These are phyloP conservation scores for Diorhabda sublineata DNA, from an alignment of 1,140 invertebrate species.

Conservation along the genomic window DNA sequence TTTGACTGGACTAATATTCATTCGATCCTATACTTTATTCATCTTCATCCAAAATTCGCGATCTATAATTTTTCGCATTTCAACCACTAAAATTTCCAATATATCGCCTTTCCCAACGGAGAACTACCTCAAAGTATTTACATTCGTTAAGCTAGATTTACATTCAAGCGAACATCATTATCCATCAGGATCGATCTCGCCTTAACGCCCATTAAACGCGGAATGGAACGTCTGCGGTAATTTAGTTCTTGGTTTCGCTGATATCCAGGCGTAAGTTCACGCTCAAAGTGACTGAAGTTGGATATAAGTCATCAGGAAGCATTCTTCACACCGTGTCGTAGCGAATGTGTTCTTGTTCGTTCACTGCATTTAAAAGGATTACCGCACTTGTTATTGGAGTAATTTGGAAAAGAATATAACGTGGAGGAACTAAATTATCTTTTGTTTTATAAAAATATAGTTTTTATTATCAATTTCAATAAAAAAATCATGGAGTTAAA, in stretches of 20 bases:
- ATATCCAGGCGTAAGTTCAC: slow-evolving; percentile 1
- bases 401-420: too few relatives aligned
- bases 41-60: not conserved
- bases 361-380: too few relatives aligned
- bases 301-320: too few relatives aligned
- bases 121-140: not conserved
- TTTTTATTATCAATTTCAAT: too few relatives aligned
- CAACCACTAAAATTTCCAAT: not conserved
- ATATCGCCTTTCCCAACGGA: not conserved
- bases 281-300: not conserved
- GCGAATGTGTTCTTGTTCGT: too few relatives aligned
- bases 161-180: slow-evolving; percentile 6
- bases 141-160: not conserved
- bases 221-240: slow-evolving; percentile 2
- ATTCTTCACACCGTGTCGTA: too few relatives aligned
- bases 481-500: too few relatives aligned
- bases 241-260: slow-evolving; percentile 1
- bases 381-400: too few relatives aligned
- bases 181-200: slow-evolving; percentile 8
- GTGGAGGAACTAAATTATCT: too few relatives aligned
- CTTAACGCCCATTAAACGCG: slow-evolving; percentile 8
- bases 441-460: too few relatives aligned
- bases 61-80: not conserved
- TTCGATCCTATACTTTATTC: too few relatives aligned
- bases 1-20: too few relatives aligned